Evolutionary conservation across 2,888 invertebrate species (phyloP).

Genomic region (Cheilosia soror): DNA sequence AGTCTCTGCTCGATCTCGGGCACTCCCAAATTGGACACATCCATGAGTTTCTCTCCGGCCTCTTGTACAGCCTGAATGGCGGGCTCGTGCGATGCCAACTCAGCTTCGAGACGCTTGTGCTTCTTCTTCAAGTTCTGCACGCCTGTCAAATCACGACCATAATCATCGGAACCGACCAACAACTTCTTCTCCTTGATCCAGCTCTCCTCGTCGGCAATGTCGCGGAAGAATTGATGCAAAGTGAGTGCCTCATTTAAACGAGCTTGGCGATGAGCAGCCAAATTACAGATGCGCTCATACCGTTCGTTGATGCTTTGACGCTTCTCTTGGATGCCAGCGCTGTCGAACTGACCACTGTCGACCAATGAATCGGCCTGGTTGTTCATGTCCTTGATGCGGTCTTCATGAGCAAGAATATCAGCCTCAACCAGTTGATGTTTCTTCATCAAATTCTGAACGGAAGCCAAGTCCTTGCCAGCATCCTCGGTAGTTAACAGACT

Average conservation of each 20-base stretch:
- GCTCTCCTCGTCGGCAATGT: conserved; percentile 99
- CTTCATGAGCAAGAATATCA: conserved; percentile 98
- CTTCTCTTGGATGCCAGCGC: conserved; percentile 97
- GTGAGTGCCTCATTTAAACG: conserved; percentile 98
- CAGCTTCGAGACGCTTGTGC: conserved; percentile 99
- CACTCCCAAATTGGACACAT: conserved; percentile 95
- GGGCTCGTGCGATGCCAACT: conserved; percentile 98
- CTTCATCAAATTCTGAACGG: conserved; percentile 99
- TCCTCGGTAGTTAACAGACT: conserved; percentile 97
- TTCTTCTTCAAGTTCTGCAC: conserved; percentile 99
- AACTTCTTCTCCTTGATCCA: conserved; percentile 99
- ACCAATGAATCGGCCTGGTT: conserved; percentile 97
- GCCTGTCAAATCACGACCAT: conserved; percentile 98
- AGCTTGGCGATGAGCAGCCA: conserved; percentile 96
- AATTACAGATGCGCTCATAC: conserved; percentile 95
- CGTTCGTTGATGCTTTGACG: conserved; percentile 98
- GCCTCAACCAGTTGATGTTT: conserved; percentile 99
- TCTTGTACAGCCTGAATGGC: conserved; percentile 97
- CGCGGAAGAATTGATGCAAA: conserved; percentile 99
- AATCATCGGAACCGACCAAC: conserved; percentile 98
- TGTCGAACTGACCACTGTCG: conserved; percentile 98
- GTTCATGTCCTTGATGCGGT: conserved; percentile 97
- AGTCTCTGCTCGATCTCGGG: conserved; percentile 95
- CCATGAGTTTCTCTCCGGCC: conserved; percentile 96
- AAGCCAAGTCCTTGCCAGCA: conserved; percentile 98